These are phyloP conservation scores for Heliothis peltigera DNA, from an alignment of 2,888 invertebrate species.

Conservation along the genomic window DNA sequence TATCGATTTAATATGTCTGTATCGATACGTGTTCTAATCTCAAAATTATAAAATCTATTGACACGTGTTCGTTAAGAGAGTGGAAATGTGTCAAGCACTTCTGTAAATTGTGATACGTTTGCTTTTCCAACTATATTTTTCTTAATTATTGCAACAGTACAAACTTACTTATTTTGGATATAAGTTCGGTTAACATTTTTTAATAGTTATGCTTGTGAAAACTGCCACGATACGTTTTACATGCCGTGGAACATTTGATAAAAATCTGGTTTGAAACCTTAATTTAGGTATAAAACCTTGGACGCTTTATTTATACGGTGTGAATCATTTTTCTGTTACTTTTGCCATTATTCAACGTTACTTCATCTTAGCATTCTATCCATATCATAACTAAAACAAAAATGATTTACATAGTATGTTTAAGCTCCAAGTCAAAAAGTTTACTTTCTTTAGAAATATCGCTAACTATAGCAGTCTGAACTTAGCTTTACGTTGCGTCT, in stretches of 20 bases:
- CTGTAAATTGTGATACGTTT: too few species aligned
- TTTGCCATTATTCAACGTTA: too few species aligned
- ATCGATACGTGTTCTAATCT: background rate
- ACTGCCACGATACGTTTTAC: constrained; percentile 14
- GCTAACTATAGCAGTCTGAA: constrained; percentile 29
- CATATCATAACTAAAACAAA: constrained; percentile 1
- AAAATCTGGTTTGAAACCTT: constrained; percentile 9
- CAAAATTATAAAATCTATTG: background rate
- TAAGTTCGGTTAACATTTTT: too few species aligned
- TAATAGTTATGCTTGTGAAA: constrained; percentile 5
- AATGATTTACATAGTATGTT: constrained; percentile 10
- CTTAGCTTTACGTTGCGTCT: constrained; percentile 36
- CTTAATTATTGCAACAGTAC: too few species aligned
- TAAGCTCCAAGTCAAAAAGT: constrained; percentile 14
- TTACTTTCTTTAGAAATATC: constrained; percentile 24
- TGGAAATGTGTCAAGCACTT: background rate
- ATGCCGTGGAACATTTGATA: constrained; percentile 29
- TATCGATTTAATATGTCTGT: constrained; percentile 48
- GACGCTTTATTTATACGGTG: too few species aligned
- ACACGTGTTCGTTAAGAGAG: background rate
- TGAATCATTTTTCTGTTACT: too few species aligned
- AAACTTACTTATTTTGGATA: too few species aligned
- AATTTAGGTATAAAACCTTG: too few species aligned
- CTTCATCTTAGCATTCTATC: too few species aligned
- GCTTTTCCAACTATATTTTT: too few species aligned